Evolutionary conservation across 2,113 vertebrate genomes (phyloP).

Genomic region (Thunnus maccoyii): DNA sequence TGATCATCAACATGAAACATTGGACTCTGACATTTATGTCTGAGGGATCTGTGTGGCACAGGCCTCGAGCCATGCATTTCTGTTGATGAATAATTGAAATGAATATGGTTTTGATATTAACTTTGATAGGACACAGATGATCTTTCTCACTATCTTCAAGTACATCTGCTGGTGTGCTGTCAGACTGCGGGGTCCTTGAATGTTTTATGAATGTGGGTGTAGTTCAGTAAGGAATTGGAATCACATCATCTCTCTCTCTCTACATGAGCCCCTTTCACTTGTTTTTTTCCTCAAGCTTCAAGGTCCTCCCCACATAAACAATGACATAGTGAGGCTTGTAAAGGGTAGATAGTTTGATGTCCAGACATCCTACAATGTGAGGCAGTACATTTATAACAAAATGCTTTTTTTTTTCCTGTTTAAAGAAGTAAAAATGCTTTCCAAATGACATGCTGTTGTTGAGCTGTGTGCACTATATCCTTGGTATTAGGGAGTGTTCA

Average conservation of each 20-base stretch:
- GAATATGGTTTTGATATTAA: conserved; percentile 57
- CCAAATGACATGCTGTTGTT: too few relatives aligned
- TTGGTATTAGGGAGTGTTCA: too few relatives aligned
- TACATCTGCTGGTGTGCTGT: conserved; percentile 34
- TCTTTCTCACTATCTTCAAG: conserved; percentile 49
- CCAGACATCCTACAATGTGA: background rate
- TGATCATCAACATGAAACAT: conserved; percentile 42
- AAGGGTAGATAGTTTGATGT: background rate
- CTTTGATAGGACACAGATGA: conserved; percentile 64
- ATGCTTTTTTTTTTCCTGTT: background rate
- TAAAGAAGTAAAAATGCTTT: too few relatives aligned
- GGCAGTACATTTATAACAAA: background rate
- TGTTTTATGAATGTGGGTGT: conserved; percentile 80
- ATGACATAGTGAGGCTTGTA: background rate
- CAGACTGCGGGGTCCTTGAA: conserved; percentile 59
- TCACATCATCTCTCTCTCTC: conserved; percentile 44
- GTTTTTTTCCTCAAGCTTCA: conserved; percentile 29
- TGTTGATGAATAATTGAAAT: conserved; percentile 65
- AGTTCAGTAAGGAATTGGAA: conserved; percentile 59
- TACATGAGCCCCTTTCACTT: conserved; percentile 28
- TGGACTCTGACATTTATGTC: conserved; percentile 33
- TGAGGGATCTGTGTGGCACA: background rate
- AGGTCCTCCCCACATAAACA: conserved; percentile 20
- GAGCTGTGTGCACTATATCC: too few relatives aligned
- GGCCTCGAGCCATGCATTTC: conserved; percentile 16